Evolutionary conservation across 2,888 invertebrate genomes (phyloP).

Genomic region (Conomelus anceps): DNA sequence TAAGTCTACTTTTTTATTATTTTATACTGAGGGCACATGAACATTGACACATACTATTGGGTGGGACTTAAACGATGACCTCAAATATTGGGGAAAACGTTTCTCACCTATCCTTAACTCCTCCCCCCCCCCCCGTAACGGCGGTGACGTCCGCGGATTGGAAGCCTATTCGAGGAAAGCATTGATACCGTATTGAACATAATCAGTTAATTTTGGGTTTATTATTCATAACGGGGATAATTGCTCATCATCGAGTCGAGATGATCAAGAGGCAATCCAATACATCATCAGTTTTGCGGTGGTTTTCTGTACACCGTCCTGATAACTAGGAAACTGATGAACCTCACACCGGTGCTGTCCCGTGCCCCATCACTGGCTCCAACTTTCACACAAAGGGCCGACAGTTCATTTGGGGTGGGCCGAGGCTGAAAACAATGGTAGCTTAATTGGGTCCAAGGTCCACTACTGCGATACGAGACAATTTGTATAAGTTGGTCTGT

Average conservation of each 20-base stretch:
- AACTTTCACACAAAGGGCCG: neutral
- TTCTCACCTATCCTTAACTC: no score
- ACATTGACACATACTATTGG: no score
- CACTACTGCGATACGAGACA: neutral
- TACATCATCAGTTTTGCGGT: neutral
- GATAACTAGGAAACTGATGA: neutral
- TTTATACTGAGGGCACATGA: no score
- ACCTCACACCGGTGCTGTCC: no score
- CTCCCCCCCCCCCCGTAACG: no score
- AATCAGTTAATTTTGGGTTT: neutral
- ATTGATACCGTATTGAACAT: no score
- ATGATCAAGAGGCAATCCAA: neutral
- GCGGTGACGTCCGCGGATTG: no score
- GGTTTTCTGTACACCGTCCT: neutral
- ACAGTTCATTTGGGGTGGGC: neutral
- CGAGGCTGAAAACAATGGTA: neutral
- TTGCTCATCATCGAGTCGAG: neutral
- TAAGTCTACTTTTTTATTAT: no score
- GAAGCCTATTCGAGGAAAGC: no score
- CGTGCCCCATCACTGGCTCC: neutral
- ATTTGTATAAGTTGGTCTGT: neutral
- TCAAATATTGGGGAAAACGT: no score
- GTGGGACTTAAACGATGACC: no score
- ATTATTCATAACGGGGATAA: neutral
- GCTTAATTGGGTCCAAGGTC: neutral